These are phyloP conservation scores for Ryuthela nishihirai DNA, from an alignment of 2,888 invertebrate genomes.

Conservation along the genomic window DNA sequence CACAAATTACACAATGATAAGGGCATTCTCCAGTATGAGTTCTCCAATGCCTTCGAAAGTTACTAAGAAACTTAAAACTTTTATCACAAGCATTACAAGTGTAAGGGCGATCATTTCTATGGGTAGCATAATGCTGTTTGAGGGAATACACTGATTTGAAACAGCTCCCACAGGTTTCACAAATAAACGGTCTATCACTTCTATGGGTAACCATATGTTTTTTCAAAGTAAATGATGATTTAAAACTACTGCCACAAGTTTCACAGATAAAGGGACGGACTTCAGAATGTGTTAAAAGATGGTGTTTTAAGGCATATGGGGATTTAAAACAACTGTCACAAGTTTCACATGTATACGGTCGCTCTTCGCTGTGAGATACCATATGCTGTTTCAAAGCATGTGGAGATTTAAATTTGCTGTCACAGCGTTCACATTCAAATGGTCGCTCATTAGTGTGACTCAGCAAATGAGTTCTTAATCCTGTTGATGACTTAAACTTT, in stretches of 20 bases:
- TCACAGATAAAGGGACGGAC: slow-evolving; percentile 2
- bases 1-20: neutral
- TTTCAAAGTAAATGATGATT: neutral
- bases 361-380: neutral
- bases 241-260: slow-evolving; percentile 6
- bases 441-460: neutral
- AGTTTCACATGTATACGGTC: slow-evolving; percentile 1
- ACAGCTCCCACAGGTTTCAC: neutral
- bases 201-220: neutral
- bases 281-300: neutral
- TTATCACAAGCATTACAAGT: slow-evolving; percentile 1
- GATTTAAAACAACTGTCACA: slow-evolving; percentile 3
- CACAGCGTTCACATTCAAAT: slow-evolving; percentile 1
- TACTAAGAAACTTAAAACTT: slow-evolving; percentile 1
- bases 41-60: neutral
- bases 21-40: slow-evolving; percentile 3
- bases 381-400: slow-evolving; percentile 3
- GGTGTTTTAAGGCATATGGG: neutral
- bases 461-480: neutral
- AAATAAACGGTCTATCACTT: neutral
- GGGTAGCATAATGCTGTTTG: neutral
- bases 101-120: slow-evolving; percentile 3
- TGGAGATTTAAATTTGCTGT: slow-evolving; percentile 1
- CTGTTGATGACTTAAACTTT: neutral
- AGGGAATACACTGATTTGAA: neutral